Percentiles rank a stretch among this genome's conserved stretches.
Evolutionary conservation across 2,888 invertebrate species (phyloP).

Genomic region (Boloria euphrosyne): DNA sequence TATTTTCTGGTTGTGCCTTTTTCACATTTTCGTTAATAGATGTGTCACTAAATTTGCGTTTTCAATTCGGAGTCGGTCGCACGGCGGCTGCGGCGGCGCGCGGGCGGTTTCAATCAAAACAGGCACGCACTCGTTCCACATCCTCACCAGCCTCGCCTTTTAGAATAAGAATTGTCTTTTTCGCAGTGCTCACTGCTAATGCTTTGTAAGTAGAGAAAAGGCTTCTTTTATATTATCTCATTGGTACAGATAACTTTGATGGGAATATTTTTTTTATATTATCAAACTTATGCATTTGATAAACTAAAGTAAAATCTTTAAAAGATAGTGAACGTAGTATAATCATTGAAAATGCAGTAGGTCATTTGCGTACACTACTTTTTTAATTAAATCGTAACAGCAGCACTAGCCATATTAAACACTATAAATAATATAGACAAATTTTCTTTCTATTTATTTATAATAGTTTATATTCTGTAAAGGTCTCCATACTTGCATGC

Average conservation of each 20-base stretch:
- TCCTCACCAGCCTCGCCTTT: slow-evolving; percentile 76
- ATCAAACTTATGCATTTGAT: no score
- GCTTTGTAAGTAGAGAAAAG: slow-evolving; percentile 57
- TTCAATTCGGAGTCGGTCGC: slow-evolving; percentile 72
- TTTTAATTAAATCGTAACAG: no score
- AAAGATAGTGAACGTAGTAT: no score
- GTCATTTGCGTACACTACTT: no score
- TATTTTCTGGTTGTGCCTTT: slow-evolving; percentile 65
- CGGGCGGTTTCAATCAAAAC: slow-evolving; percentile 78
- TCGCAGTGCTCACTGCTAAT: slow-evolving; percentile 66
- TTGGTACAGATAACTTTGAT: background rate
- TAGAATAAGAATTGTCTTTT: slow-evolving; percentile 83
- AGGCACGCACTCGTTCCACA: slow-evolving; percentile 78
- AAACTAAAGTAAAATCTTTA: no score
- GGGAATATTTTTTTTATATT: no score
- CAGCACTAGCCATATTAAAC: no score
- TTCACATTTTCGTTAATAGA: slow-evolving; percentile 75
- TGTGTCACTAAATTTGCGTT: slow-evolving; percentile 80
- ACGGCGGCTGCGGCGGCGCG: slow-evolving; percentile 40
- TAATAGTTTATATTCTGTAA: slow-evolving; percentile 23
- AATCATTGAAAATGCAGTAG: no score
- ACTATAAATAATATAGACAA: no score
- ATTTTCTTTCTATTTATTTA: background rate
- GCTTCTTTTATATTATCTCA: slow-evolving; percentile 42
- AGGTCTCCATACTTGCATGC: slow-evolving; percentile 59